A percentile compares a stretch with the other conserved stretches of the same genome.
phyloP scores from a whole-genome alignment of 2,113 vertebrate species.

The Psilopsiagon aurifrons region DNA sequence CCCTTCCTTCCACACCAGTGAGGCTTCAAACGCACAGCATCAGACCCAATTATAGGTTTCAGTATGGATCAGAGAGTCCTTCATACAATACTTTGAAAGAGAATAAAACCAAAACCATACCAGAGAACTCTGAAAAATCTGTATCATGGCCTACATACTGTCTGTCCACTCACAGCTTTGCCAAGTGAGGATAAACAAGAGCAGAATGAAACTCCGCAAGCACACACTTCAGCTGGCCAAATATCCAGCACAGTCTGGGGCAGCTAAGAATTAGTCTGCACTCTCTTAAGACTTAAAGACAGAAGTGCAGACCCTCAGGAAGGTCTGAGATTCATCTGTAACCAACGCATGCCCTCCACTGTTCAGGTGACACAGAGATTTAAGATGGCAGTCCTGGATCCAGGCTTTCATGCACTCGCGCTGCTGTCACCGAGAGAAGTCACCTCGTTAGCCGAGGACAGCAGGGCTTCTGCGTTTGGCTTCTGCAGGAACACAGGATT shows the following conservation, averaged over 20 bases:
- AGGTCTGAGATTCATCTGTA: background rate
- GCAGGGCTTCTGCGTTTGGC: background rate
- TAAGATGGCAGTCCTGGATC: background rate
- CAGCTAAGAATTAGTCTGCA: background rate
- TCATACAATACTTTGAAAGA: background rate
- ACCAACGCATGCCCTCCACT: background rate
- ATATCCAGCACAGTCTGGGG: background rate
- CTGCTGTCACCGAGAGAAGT: background rate
- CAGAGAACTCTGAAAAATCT: conserved; percentile 8
- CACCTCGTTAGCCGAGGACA: background rate
- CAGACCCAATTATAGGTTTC: background rate
- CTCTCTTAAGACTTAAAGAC: background rate
- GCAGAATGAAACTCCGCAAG: conserved; percentile 42
- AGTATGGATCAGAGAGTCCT: background rate
- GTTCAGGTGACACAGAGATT: background rate
- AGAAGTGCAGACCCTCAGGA: background rate
- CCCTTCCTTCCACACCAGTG: background rate
- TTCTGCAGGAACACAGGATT: conserved; percentile 21
- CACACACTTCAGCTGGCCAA: background rate
- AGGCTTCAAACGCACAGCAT: rapidly evolving
- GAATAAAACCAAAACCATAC: conserved; percentile 5
- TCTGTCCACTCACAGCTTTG: conserved; percentile 47
- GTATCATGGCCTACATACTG: conserved; percentile 43
- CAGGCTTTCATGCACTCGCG: rapidly evolving
- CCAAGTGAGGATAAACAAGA: conserved; percentile 51